phyloP scores from a whole-genome alignment of 1,140 invertebrate genomes.

The Pteromalus puparum region DNA sequence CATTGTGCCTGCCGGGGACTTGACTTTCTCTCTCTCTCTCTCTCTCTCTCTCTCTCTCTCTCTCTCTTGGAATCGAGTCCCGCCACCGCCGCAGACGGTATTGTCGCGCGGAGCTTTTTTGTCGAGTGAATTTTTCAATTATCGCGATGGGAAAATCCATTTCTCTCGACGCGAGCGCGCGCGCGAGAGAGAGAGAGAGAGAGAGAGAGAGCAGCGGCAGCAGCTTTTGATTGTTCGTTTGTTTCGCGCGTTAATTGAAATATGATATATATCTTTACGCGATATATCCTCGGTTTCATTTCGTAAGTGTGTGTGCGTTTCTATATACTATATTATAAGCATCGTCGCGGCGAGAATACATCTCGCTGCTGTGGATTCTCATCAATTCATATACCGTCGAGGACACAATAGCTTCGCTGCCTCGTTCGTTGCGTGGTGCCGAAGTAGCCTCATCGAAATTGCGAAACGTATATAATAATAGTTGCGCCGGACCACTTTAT shows the following conservation, averaged over 20 bases:
- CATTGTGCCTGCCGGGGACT: background rate
- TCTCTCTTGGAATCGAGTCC: background rate
- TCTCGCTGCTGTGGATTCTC: background rate
- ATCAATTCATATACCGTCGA: too few relatives aligned
- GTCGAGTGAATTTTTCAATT: conserved; percentile 42
- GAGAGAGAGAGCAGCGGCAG: too few relatives aligned
- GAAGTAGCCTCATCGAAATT: background rate
- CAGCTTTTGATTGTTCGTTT: background rate
- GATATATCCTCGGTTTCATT: background rate
- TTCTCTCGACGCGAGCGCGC: background rate
- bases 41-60: too few relatives aligned
- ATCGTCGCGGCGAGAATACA: background rate
- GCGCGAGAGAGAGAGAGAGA: too few relatives aligned
- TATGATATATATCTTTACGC: background rate
- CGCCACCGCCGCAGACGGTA: conserved; percentile 26
- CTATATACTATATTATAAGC: too few relatives aligned
- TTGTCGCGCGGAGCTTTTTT: conserved; percentile 24
- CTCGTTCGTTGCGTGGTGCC: too few relatives aligned
- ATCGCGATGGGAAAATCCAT: conserved; percentile 41
- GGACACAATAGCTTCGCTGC: background rate
- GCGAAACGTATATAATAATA: background rate
- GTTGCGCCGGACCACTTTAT: too few relatives aligned
- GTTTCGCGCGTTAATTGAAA: background rate
- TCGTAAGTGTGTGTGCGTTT: background rate
- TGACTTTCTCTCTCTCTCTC: too few relatives aligned